Percentiles rank a stretch among this genome's conserved stretches.
Evolutionary conservation across 2,113 vertebrate species (phyloP).

Genomic region (Aix galericulata): DNA sequence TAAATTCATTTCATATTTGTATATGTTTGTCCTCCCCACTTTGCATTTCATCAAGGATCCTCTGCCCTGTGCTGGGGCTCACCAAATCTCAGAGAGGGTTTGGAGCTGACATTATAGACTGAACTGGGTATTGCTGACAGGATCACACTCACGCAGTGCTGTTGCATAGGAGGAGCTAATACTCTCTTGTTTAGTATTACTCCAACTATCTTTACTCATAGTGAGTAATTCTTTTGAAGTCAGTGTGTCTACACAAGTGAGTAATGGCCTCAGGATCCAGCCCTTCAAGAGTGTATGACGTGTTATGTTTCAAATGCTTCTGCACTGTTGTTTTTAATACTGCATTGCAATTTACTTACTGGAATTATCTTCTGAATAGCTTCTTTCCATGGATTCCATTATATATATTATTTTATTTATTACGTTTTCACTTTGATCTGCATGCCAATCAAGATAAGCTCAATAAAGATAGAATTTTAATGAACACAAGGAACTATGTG

Average conservation of each 20-base stretch:
- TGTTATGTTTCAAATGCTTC: constrained; percentile 43
- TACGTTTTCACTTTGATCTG: constrained; percentile 79
- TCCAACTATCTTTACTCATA: constrained; percentile 33
- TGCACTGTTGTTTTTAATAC: constrained; percentile 53
- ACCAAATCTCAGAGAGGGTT: neutral
- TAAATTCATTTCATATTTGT: neutral
- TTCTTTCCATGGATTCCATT: constrained; percentile 73
- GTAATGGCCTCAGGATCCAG: constrained; percentile 54
- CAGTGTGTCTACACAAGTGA: constrained; percentile 42
- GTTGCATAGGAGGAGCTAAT: neutral
- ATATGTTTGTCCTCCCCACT: neutral
- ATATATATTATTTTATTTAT: constrained; percentile 77
- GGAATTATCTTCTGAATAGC: constrained; percentile 69
- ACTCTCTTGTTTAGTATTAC: constrained; percentile 6
- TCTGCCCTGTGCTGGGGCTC: neutral
- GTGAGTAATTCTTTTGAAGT: constrained; percentile 62
- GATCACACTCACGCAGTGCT: neutral
- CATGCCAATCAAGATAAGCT: constrained; percentile 79
- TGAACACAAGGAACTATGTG: constrained; percentile 74
- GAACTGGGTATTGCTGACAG: neutral
- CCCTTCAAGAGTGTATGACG: constrained; percentile 46
- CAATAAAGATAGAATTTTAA: constrained; percentile 78
- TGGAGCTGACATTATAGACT: neutral
- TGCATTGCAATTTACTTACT: constrained; percentile 57
- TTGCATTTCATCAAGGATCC: neutral